Base-by-base conservation (phyloP, 2,888 invertebrate species). In the Uropetala carovei region DNA sequence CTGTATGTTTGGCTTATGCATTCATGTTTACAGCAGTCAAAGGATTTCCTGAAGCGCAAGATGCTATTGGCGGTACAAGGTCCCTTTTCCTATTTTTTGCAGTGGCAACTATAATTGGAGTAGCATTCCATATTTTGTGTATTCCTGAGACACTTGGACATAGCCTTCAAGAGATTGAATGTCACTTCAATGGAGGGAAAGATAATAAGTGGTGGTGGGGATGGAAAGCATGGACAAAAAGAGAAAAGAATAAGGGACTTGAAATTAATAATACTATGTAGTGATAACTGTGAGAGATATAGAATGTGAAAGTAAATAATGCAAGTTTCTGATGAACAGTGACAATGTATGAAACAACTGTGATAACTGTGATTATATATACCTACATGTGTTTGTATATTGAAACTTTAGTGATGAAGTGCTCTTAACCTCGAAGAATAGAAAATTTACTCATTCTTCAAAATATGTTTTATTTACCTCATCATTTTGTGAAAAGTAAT, bases 91-190 rank as follows among this genome's bases (percentile, higher is more conserved):
- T 95, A 92, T 94, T 95, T 92, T 95, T 96, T 93, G 95, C 95
- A 18, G 93, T 95, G 13, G 94, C 95, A 10, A 96, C 96, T 93
- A 93, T 96, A 9, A 59, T 95, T 0, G 95, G 95, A 14, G 95
- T 95, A 4, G 93, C 94, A 22, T 96, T 95, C 94, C 94, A 96
- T 81, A 96, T 95, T 93, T 94, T 95, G 22, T 96, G 95, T 93
- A 93, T 96, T 86, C 96, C 96, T 0, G 96, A 96, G 94, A 96
- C 96, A 1, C 94, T 96, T 56, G 96, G 96, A 0, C 96, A 96
- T 94, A 96, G 95, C 83, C 96, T 96, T 93, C 94, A 94, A 18
- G 96, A 96, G 94, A 96, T 96, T 92, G 96, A 96, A 94, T 94
- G 94, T 30, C 94, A 95, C 94, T 96, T 96, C 93, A 93, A n/a